These are phyloP conservation scores for Litocranius walleri DNA, from an alignment of 2,113 vertebrate genomes.

Conservation along the genomic window DNA sequence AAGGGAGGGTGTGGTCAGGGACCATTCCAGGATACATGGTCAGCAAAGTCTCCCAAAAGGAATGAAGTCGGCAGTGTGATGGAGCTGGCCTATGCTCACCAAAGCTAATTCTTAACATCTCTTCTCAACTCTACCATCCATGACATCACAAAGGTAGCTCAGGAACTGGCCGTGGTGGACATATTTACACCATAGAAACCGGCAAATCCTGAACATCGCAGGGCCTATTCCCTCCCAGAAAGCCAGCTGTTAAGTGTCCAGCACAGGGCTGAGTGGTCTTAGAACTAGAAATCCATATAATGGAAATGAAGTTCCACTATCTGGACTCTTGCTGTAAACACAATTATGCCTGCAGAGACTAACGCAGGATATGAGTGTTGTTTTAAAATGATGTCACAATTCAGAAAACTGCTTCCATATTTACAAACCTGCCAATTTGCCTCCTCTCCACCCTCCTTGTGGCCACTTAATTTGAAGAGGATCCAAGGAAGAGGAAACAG, in stretches of 20 bases:
- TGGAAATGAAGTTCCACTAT: background rate
- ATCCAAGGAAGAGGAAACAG: background rate
- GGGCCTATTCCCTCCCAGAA: background rate
- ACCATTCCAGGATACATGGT: background rate
- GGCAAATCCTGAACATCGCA: background rate
- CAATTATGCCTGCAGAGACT: background rate
- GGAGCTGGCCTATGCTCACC: background rate
- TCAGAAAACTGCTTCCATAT: background rate
- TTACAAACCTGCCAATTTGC: background rate
- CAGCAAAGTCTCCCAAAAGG: background rate
- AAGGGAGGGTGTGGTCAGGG: background rate
- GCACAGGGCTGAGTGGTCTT: background rate
- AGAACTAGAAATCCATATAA: background rate
- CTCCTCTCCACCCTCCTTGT: background rate
- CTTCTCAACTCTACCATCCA: background rate
- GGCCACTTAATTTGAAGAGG: background rate
- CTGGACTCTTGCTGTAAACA: background rate
- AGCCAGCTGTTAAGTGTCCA: background rate
- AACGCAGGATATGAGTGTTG: background rate
- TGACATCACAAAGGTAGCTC: background rate
- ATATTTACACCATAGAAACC: background rate
- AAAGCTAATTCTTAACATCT: background rate
- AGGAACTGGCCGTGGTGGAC: fast-evolving
- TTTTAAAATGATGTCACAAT: background rate
- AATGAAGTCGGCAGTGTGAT: background rate